A percentile compares a stretch with the other conserved stretches of the same genome.
Evolutionary conservation across 2,113 vertebrate species (phyloP).

Genomic region (Prunella fulvescens): DNA sequence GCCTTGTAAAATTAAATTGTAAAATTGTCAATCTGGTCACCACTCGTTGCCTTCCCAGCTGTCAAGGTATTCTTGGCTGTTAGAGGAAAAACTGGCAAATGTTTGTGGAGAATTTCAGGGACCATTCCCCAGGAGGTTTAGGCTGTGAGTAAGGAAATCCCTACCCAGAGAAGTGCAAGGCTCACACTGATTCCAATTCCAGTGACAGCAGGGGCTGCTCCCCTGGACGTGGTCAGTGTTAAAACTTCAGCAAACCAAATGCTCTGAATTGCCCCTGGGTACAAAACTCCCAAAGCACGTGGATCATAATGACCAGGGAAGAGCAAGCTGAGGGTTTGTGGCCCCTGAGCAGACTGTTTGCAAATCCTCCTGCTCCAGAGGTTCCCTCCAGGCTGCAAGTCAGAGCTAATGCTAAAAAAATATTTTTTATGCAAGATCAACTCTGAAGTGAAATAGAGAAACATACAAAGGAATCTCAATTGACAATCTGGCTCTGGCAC

Average conservation of each 20-base stretch:
- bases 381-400: neutral
- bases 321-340: accelerated
- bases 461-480: neutral
- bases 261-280: neutral
- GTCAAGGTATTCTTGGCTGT: neutral
- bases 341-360: neutral
- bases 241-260: neutral
- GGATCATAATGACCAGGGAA: neutral
- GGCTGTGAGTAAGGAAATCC: neutral
- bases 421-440: conserved; percentile 7
- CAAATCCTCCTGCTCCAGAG: neutral
- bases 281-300: accelerated
- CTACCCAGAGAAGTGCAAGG: accelerated
- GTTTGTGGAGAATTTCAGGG: neutral
- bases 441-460: neutral
- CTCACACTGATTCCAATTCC: accelerated
- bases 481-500: conserved; percentile 1
- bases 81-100: neutral
- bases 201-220: neutral
- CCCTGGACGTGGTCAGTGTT: accelerated
- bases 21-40: neutral
- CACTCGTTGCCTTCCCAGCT: neutral
- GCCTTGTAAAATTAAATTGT: neutral
- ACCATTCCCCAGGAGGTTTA: accelerated
- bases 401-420: neutral